Evolutionary conservation across 2,888 invertebrate species (phyloP).

Genomic region (Sinotaia quadrata): DNA sequence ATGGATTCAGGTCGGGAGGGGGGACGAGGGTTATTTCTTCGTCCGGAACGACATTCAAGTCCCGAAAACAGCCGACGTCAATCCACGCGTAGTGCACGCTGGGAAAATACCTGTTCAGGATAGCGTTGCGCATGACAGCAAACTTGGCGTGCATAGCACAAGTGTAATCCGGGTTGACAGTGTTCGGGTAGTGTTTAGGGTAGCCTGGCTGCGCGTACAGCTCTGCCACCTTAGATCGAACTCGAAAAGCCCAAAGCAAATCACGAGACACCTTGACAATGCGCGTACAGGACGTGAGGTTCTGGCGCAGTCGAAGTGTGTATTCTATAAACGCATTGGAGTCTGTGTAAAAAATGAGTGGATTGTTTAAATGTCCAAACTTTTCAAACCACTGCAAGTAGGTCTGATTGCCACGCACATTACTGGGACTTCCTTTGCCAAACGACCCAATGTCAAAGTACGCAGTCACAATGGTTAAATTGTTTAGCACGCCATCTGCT

Average conservation of each 20-base stretch:
- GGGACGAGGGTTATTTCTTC: neutral
- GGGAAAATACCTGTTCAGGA: neutral
- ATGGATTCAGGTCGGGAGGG: neutral
- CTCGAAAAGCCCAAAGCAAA: constrained; percentile 11
- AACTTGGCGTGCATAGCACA: constrained; percentile 29
- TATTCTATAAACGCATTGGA: neutral
- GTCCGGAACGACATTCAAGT: neutral
- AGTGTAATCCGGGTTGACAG: constrained; percentile 12
- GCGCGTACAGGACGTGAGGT: neutral
- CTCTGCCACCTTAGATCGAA: neutral
- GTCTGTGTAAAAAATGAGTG: neutral
- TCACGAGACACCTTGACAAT: neutral
- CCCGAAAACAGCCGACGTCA: constrained; percentile 17
- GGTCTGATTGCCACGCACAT: neutral
- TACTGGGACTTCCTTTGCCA: neutral
- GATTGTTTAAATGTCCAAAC: neutral
- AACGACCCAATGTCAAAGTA: neutral
- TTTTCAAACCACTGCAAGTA: neutral
- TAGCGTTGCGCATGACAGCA: constrained; percentile 2
- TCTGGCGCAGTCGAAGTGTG: neutral
- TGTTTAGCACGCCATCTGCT: neutral
- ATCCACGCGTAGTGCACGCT: constrained; percentile 11
- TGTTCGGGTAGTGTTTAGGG: constrained; percentile 21
- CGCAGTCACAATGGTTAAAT: neutral
- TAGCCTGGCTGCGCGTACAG: constrained; percentile 8